Percentiles rank a stretch among this genome's conserved stretches.
phyloP scores from a whole-genome alignment of 2,113 vertebrate genomes.

The Sterrhoptilus dennistouni region DNA sequence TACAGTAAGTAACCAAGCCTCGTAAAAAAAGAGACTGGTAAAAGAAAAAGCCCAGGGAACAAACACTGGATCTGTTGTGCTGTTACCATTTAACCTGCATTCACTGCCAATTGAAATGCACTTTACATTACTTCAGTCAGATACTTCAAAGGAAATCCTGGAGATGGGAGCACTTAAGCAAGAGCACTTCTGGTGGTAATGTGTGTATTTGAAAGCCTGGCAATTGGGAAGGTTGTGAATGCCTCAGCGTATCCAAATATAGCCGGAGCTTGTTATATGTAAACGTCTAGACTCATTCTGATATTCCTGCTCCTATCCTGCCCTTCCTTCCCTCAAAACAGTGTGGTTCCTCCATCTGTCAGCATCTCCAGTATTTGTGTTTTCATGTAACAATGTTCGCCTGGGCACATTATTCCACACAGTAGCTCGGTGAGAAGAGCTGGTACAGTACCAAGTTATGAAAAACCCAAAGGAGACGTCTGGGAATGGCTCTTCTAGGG shows the following conservation, averaged over 20 bases:
- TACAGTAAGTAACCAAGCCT: slow-evolving; percentile 28
- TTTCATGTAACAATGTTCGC: neutral
- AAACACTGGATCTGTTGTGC: slow-evolving; percentile 68
- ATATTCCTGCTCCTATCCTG: slow-evolving; percentile 28
- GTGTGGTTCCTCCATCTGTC: slow-evolving; percentile 32
- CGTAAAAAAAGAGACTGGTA: slow-evolving; percentile 43
- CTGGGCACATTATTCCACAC: neutral
- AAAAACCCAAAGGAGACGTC: neutral
- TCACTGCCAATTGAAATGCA: slow-evolving; percentile 70
- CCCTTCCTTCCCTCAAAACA: slow-evolving; percentile 6
- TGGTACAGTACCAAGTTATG: neutral
- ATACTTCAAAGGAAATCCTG: slow-evolving; percentile 70
- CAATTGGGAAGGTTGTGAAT: slow-evolving; percentile 67
- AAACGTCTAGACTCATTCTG: slow-evolving; percentile 34
- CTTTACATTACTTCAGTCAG: slow-evolving; percentile 71
- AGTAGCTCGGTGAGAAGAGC: neutral
- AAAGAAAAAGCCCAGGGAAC: slow-evolving; percentile 62
- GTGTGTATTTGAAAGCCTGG: slow-evolving; percentile 66
- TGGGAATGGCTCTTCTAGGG: neutral
- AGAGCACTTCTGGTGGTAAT: slow-evolving; percentile 71
- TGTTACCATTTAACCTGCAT: slow-evolving; percentile 67
- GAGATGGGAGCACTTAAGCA: slow-evolving; percentile 70
- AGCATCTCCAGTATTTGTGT: neutral
- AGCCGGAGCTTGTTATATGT: slow-evolving; percentile 45
- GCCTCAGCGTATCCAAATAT: slow-evolving; percentile 53